Base-by-base conservation (phyloP, 2,888 invertebrate genomes). In the Trissoscelio sp. region DNA sequence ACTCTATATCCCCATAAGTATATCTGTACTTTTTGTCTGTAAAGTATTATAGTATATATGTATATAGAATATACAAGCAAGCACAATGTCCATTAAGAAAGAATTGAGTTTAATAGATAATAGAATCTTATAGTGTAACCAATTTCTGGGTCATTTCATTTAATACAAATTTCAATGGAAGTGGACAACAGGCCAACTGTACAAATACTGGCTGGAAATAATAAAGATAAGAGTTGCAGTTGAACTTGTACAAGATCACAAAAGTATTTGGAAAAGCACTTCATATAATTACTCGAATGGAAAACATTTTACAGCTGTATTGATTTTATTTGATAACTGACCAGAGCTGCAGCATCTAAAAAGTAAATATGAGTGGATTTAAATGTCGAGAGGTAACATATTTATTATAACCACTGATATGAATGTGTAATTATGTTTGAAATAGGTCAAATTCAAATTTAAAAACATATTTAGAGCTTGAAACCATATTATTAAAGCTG, bases 101-200 rank as follows among this genome's bases (percentile, higher is more conserved):
- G 18, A 28, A 53, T 44, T 44, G 28, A 55, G 24, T 60, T 51
- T 51, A 60, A 20, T 20, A 53, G 51, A 39, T 66, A 66, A 53
- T 24, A 4, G 58, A 14, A 24, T 24, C 24, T 58, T 16, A 57
- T n/a, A n/a, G 22, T 6, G 24, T n/a, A 4, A 31, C 44, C 62
- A 31, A 46, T 48, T 42, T 20, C 20, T 48, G n/a, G n/a, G 46
- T 31, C 16, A 62, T 62, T 64, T 64, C 34, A 9, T 64, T 64
- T 48, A 18, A 46, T 48, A 48, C 48, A 20, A 48, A 64, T 48
- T 64, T 48, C 46, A 48, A 31, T 46, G 34, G 20, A 64, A 64
- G 34, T 12, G 64, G 34, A 64, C 64, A 9, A 20, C 14, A 24
- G 20, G 28, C 6, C 37, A 12, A 37, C 18, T 34, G 57, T 37